Evolutionary conservation across 2,888 invertebrate species (phyloP).

Genomic region (Polyommatus iphigenia): DNA sequence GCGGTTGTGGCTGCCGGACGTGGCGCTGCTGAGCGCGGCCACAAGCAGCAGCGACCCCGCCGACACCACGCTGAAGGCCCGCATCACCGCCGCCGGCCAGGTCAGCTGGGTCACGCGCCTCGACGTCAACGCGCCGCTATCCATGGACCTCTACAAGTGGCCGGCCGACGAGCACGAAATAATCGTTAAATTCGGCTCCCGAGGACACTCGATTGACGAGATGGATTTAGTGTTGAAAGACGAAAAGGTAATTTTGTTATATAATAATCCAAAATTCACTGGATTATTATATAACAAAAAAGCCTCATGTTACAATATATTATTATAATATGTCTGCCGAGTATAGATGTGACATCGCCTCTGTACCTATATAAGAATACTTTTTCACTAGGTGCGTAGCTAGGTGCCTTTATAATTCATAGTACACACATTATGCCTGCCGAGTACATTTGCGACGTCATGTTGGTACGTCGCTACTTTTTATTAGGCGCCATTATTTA

Average conservation of each 20-base stretch:
- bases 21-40: conserved; percentile 86
- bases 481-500: not conserved
- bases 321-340: too few species aligned
- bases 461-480: not conserved
- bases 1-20: conserved; percentile 90
- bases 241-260: conserved; percentile 47
- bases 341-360: too few species aligned
- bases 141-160: conserved; percentile 81
- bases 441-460: too few species aligned
- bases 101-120: conserved; percentile 66
- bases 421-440: too few species aligned
- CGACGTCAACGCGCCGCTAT: conserved; percentile 58
- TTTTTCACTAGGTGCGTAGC: too few species aligned
- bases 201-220: conserved; percentile 83
- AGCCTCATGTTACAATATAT: too few species aligned
- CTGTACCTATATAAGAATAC: too few species aligned
- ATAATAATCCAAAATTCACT: too few species aligned
- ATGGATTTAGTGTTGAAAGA: conserved; percentile 62
- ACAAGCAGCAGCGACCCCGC: conserved; percentile 77
- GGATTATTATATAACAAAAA: too few species aligned
- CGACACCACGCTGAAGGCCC: conserved; percentile 84
- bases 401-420: too few species aligned
- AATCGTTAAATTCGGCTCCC: conserved; percentile 85
- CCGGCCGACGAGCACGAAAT: conserved; percentile 87
- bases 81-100: conserved; percentile 82